These are phyloP conservation scores for Habrosyne pyritoides DNA, from an alignment of 2,888 invertebrate species.

Conservation along the genomic window DNA sequence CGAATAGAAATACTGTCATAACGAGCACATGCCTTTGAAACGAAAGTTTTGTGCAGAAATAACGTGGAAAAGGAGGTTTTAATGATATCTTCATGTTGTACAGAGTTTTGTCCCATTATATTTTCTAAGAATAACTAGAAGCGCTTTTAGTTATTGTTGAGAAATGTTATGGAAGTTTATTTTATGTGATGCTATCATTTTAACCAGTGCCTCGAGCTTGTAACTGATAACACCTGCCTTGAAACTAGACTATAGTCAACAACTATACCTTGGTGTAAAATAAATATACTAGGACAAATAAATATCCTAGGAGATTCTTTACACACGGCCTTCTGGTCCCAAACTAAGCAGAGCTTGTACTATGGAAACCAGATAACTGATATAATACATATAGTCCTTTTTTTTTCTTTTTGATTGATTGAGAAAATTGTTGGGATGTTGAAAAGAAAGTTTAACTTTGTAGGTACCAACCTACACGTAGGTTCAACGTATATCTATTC, in stretches of 20 bases:
- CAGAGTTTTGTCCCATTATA: slow-evolving; percentile 14
- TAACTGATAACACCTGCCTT: neutral
- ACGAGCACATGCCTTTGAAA: slow-evolving; percentile 28
- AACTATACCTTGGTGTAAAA: no score
- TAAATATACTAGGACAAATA: no score
- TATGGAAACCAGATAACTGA: no score
- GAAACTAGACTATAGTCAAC: neutral
- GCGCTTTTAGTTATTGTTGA: neutral
- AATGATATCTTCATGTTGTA: slow-evolving; percentile 33
- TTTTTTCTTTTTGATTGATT: no score
- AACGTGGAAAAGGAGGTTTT: slow-evolving; percentile 37
- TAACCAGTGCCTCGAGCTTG: neutral
- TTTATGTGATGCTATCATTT: slow-evolving; percentile 4
- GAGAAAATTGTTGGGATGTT: no score
- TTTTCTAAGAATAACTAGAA: slow-evolving; percentile 11
- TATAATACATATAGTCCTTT: no score
- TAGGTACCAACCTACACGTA: no score
- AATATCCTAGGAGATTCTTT: no score
- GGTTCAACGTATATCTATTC: no score
- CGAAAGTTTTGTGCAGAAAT: slow-evolving; percentile 31
- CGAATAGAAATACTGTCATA: slow-evolving; percentile 29
- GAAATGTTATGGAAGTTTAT: slow-evolving; percentile 4
- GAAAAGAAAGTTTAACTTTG: no score
- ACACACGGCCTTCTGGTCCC: no score
- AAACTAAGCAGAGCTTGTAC: no score